A percentile compares a stretch with the other conserved stretches of the same genome.
Conservation (phyloP, 2,797 vertebrate species). For the Syngnathus acus region DNA sequence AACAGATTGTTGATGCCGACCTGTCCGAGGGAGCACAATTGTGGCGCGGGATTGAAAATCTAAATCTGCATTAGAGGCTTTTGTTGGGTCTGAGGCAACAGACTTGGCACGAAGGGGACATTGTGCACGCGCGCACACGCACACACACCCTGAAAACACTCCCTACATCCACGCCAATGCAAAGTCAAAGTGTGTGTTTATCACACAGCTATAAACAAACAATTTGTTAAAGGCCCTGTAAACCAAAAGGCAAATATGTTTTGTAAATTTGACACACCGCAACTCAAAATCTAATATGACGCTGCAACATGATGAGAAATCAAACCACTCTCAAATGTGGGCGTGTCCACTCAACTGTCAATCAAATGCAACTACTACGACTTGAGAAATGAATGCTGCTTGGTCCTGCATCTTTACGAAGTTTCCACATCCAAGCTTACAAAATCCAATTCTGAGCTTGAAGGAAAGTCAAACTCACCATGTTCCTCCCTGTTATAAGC, state of each 20-base stretch:
- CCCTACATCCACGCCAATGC: background rate
- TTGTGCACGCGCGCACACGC: slow-evolving; percentile 23
- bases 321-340: too few species aligned
- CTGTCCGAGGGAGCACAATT: slow-evolving; percentile 56
- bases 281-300: too few species aligned
- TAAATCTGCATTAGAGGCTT: slow-evolving; percentile 73
- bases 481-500: too few species aligned
- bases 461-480: too few species aligned
- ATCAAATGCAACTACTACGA: too few species aligned
- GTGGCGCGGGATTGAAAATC: slow-evolving; percentile 63
- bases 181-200: background rate
- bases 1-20: slow-evolving; percentile 66
- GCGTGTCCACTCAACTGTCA: too few species aligned
- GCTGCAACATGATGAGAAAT: too few species aligned
- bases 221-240: background rate
- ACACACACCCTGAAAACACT: slow-evolving; percentile 7
- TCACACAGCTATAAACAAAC: background rate
- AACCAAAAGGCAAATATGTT: background rate
- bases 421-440: too few species aligned
- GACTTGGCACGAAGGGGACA: slow-evolving; percentile 55
- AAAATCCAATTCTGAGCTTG: too few species aligned
- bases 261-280: too few species aligned
- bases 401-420: too few species aligned
- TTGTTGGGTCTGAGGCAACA: slow-evolving; percentile 58
- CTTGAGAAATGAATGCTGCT: too few species aligned